These are phyloP conservation scores for Rhynchophorus ferrugineus DNA, from an alignment of 1,140 invertebrate species.

Conservation along the genomic window DNA sequence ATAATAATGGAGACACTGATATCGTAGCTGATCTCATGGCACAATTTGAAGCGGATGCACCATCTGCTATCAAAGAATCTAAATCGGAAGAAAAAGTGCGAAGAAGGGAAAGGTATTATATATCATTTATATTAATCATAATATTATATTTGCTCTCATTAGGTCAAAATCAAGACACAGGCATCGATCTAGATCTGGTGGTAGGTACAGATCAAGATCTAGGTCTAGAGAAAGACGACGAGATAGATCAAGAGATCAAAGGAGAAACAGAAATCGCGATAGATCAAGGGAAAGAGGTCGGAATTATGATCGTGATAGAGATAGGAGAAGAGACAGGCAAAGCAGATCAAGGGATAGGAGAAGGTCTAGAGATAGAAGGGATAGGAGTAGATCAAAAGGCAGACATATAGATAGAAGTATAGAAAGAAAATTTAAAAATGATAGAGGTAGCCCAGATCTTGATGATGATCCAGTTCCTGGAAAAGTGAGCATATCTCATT, in stretches of 20 bases:
- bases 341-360: conserved; percentile 37
- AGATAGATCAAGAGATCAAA: conserved; percentile 24
- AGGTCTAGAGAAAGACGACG: conserved; percentile 38
- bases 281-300: conserved; percentile 23
- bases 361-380: conserved; percentile 36
- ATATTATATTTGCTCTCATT: background rate
- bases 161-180: conserved; percentile 24
- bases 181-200: conserved; percentile 22
- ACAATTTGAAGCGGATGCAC: conserved; percentile 80
- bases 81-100: conserved; percentile 24
- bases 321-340: conserved; percentile 32
- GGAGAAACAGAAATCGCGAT: conserved; percentile 35
- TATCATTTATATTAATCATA: background rate
- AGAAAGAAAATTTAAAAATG: conserved; percentile 42
- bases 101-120: conserved; percentile 16
- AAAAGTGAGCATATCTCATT: conserved; percentile 41
- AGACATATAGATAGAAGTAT: conserved; percentile 33
- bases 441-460: conserved; percentile 45
- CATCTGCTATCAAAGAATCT: conserved; percentile 41
- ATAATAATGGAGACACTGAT: conserved; percentile 39
- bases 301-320: conserved; percentile 29
- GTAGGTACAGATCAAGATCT: conserved; percentile 30
- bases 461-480: conserved; percentile 57
- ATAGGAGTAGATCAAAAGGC: conserved; percentile 27
- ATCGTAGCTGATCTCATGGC: conserved; percentile 79